Conservation (phyloP, 2,888 invertebrate genomes). For the Caprella mutica region DNA sequence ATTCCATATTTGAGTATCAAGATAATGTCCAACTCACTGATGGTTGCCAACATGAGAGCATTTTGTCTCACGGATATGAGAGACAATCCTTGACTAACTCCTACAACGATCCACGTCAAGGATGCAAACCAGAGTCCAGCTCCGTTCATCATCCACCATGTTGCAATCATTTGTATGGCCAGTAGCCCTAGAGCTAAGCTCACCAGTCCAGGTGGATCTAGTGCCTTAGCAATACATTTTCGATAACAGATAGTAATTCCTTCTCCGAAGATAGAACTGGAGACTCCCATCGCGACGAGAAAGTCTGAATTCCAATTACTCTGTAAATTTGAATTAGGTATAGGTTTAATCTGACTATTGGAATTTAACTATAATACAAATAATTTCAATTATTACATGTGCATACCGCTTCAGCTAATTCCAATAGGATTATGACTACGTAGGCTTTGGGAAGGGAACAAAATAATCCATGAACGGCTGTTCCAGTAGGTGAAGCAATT, state of each 20-base stretch:
- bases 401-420: neutral
- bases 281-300: neutral
- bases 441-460: slow-evolving; percentile 6
- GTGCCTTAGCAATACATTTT: neutral
- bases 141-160: neutral
- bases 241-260: neutral
- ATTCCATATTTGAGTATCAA: neutral
- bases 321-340: neutral
- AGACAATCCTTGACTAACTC: neutral
- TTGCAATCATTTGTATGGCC: neutral
- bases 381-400: neutral
- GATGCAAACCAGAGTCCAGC: slow-evolving; percentile 1
- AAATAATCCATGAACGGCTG: slow-evolving; percentile 7
- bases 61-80: slow-evolving; percentile 3
- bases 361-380: too few species aligned
- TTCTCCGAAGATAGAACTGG: slow-evolving; percentile 1
- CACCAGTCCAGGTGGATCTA: slow-evolving; percentile 7
- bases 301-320: neutral
- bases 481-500: neutral
- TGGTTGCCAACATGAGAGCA: slow-evolving; percentile 8
- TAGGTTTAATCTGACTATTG: neutral
- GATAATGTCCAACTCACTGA: too few species aligned
- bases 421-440: neutral
- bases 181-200: slow-evolving; percentile 1
- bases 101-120: slow-evolving; percentile 1